Conservation (phyloP, 1,140 invertebrate genomes). For the Temnothorax curvispinosus region DNA sequence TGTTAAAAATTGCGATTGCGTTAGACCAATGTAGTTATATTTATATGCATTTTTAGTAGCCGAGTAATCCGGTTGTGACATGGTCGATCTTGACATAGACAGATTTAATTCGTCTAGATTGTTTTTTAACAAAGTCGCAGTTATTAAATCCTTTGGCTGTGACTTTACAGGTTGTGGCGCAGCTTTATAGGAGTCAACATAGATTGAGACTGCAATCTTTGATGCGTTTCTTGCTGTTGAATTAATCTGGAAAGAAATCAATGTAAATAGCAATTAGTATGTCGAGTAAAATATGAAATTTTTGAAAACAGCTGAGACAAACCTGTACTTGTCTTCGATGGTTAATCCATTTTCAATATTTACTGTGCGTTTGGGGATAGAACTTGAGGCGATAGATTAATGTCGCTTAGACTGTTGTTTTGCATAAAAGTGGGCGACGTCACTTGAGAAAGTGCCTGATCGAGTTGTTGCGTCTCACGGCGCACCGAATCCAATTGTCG, state of each 20-base stretch:
- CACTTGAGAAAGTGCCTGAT: constrained; percentile 78
- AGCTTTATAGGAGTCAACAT: constrained; percentile 81
- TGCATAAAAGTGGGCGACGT: constrained; percentile 75
- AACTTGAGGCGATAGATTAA: constrained; percentile 72
- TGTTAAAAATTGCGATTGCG: constrained; percentile 66
- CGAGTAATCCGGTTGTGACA: constrained; percentile 68
- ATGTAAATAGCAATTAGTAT: not conserved
- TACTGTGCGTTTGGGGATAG: constrained; percentile 63
- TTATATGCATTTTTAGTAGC: constrained; percentile 62
- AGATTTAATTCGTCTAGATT: constrained; percentile 87
- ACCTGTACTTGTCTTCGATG: constrained; percentile 76
- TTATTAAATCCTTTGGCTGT: constrained; percentile 84
- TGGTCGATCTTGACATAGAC: constrained; percentile 66
- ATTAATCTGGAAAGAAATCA: constrained; percentile 86
- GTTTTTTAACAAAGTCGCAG: constrained; percentile 88
- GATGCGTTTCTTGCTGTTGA: constrained; percentile 89
- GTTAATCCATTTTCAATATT: constrained; percentile 77
- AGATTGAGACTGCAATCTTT: constrained; percentile 87
- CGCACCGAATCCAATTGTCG: constrained; percentile 96
- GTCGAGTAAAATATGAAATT: not conserved
- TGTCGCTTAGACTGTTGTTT: constrained; percentile 85
- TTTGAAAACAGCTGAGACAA: not conserved
- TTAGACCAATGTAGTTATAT: constrained; percentile 64
- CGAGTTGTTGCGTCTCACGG: constrained; percentile 89
- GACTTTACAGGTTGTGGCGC: constrained; percentile 72